These are phyloP conservation scores for Cochlearius cochlearius DNA, from an alignment of 2,113 vertebrate species.

Conservation along the genomic window DNA sequence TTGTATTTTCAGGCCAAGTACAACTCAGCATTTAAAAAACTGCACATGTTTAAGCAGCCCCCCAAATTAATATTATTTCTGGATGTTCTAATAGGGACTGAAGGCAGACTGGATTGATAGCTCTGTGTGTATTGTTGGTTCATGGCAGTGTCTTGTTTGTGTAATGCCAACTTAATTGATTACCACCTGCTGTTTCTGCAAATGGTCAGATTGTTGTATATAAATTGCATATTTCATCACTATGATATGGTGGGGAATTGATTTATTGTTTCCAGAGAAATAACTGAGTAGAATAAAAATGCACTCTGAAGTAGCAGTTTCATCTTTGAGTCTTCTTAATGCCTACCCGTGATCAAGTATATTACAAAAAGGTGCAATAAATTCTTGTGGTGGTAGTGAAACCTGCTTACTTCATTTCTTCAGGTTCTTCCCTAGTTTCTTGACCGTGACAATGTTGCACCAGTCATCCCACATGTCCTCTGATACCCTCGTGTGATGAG, in stretches of 20 bases:
- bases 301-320: neutral
- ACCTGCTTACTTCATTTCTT: neutral
- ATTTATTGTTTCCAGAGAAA: neutral
- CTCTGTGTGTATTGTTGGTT: neutral
- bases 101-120: neutral
- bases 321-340: neutral
- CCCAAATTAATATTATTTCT: neutral
- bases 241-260: neutral
- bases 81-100: neutral
- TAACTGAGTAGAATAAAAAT: neutral
- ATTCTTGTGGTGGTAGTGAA: neutral
- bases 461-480: neutral
- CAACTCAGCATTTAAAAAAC: neutral
- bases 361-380: neutral
- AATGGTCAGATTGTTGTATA: neutral
- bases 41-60: neutral
- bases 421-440: neutral
- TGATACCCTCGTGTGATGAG: rapidly evolving
- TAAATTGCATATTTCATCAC: neutral
- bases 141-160: neutral
- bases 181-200: neutral
- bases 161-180: conserved; percentile 20
- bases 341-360: neutral
- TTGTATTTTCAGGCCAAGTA: neutral
- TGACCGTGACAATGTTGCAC: neutral